phyloP scores from a whole-genome alignment of 2,113 vertebrate genomes.

The Brevimyrus niger region DNA sequence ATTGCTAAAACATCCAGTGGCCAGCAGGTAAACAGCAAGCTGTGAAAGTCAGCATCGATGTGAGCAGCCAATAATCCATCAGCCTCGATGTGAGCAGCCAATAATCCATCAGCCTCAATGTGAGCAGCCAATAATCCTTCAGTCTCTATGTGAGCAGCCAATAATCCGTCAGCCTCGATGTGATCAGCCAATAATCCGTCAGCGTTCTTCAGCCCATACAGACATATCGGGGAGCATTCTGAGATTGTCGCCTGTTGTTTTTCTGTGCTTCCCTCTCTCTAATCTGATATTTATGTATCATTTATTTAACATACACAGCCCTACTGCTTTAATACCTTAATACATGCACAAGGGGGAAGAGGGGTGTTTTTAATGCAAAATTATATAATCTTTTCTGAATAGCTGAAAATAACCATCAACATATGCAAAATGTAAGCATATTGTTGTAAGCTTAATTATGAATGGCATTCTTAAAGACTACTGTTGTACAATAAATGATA shows the following conservation, averaged over 20 bases:
- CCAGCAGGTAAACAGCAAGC: not conserved
- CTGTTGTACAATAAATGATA: not conserved
- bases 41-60: not conserved
- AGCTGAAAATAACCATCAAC: not conserved
- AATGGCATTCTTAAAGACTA: not conserved
- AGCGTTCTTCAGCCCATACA: not conserved
- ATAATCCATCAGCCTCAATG: too few relatives aligned
- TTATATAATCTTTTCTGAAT: not conserved
- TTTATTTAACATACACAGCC: not conserved
- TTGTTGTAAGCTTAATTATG: not conserved
- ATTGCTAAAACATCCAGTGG: not conserved
- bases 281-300: not conserved
- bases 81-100: too few relatives aligned
- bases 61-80: not conserved
- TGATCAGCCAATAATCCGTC: too few relatives aligned
- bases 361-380: not conserved
- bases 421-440: not conserved
- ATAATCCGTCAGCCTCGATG: not conserved
- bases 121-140: not conserved
- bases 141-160: not conserved
- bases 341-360: not conserved
- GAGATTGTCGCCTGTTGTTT: not conserved
- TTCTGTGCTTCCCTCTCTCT: not conserved
- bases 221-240: not conserved
- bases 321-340: not conserved